Conservation (phyloP, 2,797 vertebrate species). For the Silurus aristotelis region DNA sequence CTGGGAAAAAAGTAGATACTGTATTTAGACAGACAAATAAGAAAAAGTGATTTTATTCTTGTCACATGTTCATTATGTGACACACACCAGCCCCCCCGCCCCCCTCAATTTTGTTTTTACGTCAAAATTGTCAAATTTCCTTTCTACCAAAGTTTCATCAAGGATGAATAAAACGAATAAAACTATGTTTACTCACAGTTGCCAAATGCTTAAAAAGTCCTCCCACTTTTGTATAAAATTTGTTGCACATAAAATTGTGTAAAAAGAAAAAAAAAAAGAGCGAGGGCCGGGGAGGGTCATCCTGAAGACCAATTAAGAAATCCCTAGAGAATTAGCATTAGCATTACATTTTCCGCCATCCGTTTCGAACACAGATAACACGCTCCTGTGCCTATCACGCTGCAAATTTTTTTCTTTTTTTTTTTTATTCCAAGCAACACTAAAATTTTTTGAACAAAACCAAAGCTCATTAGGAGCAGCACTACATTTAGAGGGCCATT, state of each 20-base stretch:
- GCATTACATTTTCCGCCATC: slow-evolving; percentile 41
- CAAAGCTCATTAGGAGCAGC: slow-evolving; percentile 54
- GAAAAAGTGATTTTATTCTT: not conserved
- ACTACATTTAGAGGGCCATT: slow-evolving; percentile 49
- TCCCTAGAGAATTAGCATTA: slow-evolving; percentile 41
- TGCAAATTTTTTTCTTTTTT: slow-evolving; percentile 31
- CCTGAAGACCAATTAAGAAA: slow-evolving; percentile 56
- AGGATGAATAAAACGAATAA: not conserved
- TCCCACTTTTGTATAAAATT: slow-evolving; percentile 36
- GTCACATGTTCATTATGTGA: not conserved
- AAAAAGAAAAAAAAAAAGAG: slow-evolving; percentile 9
- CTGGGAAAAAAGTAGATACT: too few relatives aligned
- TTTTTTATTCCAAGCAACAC: slow-evolving; percentile 6
- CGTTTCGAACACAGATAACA: slow-evolving; percentile 53
- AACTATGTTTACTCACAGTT: not conserved
- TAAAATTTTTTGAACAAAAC: slow-evolving; percentile 47
- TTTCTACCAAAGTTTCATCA: not conserved
- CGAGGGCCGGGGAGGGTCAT: not conserved
- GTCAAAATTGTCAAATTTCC: not conserved
- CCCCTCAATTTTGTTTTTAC: too few relatives aligned
- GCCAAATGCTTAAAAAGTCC: slow-evolving; percentile 1
- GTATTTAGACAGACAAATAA: not conserved
- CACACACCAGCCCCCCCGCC: too few relatives aligned
- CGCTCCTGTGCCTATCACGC: slow-evolving; percentile 20
- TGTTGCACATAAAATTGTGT: slow-evolving; percentile 30